phyloP scores from a whole-genome alignment of 2,113 vertebrate genomes.

The Sapajus apella region DNA sequence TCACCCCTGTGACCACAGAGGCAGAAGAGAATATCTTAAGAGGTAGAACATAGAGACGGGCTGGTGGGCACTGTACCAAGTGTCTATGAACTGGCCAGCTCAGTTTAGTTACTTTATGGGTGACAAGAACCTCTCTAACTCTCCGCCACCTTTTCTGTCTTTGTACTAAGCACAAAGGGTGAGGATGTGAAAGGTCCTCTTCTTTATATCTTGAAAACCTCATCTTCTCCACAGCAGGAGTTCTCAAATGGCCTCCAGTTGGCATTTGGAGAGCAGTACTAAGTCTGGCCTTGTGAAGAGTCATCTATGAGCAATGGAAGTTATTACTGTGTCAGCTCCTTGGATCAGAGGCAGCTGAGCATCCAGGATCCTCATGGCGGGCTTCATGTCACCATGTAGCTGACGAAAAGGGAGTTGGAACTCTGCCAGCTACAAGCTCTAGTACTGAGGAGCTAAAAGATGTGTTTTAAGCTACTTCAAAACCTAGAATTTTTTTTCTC shows the following conservation, averaged over 20 bases:
- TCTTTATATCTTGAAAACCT: conserved; percentile 64
- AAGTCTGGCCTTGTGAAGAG: conserved; percentile 47
- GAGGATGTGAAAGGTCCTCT: conserved; percentile 25
- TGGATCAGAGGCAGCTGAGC: conserved; percentile 50
- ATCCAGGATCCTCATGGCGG: conserved; percentile 18
- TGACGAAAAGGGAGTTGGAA: conserved; percentile 23
- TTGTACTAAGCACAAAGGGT: conserved; percentile 28
- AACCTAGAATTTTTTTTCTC: conserved; percentile 33
- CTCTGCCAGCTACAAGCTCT: conserved; percentile 2
- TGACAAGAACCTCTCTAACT: background rate
- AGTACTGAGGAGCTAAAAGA: background rate
- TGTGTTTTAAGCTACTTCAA: conserved; percentile 66
- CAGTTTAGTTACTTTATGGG: background rate
- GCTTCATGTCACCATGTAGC: background rate
- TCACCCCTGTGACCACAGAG: background rate
- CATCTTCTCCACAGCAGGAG: conserved; percentile 66
- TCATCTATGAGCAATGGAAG: background rate
- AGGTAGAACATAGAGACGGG: background rate
- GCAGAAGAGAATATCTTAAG: background rate
- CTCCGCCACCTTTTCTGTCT: background rate
- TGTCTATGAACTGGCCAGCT: background rate
- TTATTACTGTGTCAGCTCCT: conserved; percentile 69
- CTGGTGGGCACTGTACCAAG: background rate
- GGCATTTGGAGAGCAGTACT: conserved; percentile 58
- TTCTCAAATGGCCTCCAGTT: background rate